These are phyloP conservation scores for Neogale vison DNA, from an alignment of 2,113 vertebrate genomes.

Conservation along the genomic window DNA sequence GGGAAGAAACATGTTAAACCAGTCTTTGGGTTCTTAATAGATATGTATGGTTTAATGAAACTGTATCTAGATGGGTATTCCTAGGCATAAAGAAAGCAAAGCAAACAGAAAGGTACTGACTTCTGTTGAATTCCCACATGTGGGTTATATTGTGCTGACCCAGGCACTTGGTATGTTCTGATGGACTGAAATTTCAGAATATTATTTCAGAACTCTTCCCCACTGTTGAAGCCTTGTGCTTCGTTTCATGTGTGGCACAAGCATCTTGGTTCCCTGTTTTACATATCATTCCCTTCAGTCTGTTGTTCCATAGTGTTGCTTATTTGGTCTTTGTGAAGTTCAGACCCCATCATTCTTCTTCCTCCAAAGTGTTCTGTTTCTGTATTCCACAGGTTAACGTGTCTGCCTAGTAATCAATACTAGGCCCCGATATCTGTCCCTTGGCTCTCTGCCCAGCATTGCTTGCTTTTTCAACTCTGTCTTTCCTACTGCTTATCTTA, in stretches of 20 bases:
- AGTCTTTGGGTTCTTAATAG: neutral
- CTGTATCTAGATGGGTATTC: neutral
- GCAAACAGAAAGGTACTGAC: neutral
- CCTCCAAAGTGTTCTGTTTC: neutral
- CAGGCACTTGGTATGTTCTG: neutral
- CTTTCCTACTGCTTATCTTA: neutral
- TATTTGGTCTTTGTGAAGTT: slow-evolving; percentile 46
- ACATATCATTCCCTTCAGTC: neutral
- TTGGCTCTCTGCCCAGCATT: neutral
- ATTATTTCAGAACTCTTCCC: neutral
- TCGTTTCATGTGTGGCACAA: neutral
- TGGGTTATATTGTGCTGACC: neutral
- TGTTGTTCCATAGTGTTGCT: neutral
- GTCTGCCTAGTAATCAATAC: neutral
- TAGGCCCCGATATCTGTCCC: neutral
- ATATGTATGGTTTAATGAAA: neutral
- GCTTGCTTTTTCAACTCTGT: neutral
- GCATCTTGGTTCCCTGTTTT: neutral
- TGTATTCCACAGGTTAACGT: neutral
- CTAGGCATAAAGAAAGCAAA: neutral
- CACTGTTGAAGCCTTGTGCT: neutral
- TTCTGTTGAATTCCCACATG: neutral
- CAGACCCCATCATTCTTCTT: neutral
- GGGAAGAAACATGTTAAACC: neutral
- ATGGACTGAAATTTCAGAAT: neutral